Conservation (phyloP, 2,888 invertebrate genomes). For the Cheilosia vulpina region DNA sequence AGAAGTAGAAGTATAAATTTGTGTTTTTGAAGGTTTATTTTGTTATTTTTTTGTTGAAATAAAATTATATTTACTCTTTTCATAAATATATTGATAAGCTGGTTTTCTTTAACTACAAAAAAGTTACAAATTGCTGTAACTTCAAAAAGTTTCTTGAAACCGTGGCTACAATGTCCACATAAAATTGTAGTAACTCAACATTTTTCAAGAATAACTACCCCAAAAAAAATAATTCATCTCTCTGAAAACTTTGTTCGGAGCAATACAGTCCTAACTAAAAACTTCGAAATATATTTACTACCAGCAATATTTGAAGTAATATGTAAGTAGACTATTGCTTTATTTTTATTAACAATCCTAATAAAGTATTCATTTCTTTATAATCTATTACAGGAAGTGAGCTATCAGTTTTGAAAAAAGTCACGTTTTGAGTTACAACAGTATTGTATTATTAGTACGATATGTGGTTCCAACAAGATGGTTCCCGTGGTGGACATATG, state of each 20-base stretch:
- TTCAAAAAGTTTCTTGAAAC: constrained; percentile 12
- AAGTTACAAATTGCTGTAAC: too few species aligned
- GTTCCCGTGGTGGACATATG: too few species aligned
- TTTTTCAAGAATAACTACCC: constrained; percentile 20
- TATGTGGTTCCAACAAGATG: too few species aligned
- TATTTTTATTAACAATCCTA: neutral
- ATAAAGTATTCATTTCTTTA: neutral
- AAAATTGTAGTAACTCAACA: constrained; percentile 18
- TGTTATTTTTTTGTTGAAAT: too few species aligned
- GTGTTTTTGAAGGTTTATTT: too few species aligned
- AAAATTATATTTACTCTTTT: too few species aligned
- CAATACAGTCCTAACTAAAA: neutral
- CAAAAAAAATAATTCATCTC: constrained; percentile 8
- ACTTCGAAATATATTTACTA: constrained; percentile 1
- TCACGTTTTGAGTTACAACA: neutral
- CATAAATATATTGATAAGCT: too few species aligned
- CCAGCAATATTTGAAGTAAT: neutral
- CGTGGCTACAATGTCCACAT: neutral
- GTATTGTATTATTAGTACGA: too few species aligned
- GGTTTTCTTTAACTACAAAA: neutral
- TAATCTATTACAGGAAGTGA: constrained; percentile 8
- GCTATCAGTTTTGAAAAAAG: constrained; percentile 1
- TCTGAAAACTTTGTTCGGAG: too few species aligned
- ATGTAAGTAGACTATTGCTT: too few species aligned
- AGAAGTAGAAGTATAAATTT: too few species aligned